These are phyloP conservation scores for Tigriopus japonicus DNA, from an alignment of 1,140 invertebrate species.

Conservation along the genomic window DNA sequence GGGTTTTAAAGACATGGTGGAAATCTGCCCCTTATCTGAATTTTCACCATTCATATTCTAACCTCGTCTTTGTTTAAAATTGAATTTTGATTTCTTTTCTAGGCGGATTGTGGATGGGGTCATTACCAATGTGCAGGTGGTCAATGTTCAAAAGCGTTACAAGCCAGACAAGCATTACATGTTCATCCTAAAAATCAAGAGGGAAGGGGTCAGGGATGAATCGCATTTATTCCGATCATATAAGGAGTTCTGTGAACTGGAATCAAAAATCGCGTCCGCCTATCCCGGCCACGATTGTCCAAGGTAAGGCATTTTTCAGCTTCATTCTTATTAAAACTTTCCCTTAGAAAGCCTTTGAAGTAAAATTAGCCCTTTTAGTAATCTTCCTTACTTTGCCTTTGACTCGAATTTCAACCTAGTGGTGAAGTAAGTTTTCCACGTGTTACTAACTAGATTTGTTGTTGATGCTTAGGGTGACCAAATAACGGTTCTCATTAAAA, in stretches of 20 bases:
- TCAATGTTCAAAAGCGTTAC: constrained; percentile 80
- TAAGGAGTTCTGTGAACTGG: constrained; percentile 88
- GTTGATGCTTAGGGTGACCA: too few species aligned
- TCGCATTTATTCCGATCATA: constrained; percentile 77
- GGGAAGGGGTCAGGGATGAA: constrained; percentile 62
- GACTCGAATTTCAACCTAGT: too few species aligned
- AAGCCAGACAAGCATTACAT: constrained; percentile 97
- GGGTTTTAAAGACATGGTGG: too few species aligned
- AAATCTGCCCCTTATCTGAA: too few species aligned
- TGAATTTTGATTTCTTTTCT: constrained; percentile 12
- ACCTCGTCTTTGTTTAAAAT: background rate
- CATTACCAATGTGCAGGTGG: constrained; percentile 61
- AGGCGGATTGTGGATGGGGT: constrained; percentile 45
- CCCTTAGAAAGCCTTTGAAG: too few species aligned
- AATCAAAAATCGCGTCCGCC: constrained; percentile 76
- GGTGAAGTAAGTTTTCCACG: too few species aligned
- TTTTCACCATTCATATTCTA: too few species aligned
- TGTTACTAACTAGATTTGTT: too few species aligned
- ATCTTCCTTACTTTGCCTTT: too few species aligned
- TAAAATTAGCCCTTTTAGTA: too few species aligned
- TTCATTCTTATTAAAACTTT: background rate
- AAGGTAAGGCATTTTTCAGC: constrained; percentile 22
- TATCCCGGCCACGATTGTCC: constrained; percentile 63
- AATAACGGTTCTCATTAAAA: too few species aligned
- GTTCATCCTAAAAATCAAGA: constrained; percentile 68